Conservation (phyloP, 2,888 invertebrate genomes). For the Folsomia candida region DNA sequence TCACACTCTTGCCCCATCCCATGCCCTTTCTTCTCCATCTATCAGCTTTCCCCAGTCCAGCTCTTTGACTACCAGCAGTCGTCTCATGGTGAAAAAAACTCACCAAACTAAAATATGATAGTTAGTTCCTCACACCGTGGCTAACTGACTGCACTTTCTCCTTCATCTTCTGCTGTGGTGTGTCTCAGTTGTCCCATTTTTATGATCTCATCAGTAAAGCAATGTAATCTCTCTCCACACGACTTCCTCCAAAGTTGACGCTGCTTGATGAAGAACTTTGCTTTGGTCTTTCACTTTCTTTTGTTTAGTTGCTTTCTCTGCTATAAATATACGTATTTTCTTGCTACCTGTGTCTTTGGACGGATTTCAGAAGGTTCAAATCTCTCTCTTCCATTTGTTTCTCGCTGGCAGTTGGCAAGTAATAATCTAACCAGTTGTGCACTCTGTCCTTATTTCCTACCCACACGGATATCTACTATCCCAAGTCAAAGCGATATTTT, state of each 20-base stretch:
- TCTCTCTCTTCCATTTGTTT: not conserved
- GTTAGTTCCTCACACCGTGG: not conserved
- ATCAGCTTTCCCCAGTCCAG: not conserved
- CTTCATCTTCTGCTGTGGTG: not conserved
- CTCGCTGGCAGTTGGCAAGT: not conserved
- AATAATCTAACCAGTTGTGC: too few species aligned
- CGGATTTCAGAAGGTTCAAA: not conserved
- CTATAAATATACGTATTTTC: not conserved
- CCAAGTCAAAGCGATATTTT: too few species aligned
- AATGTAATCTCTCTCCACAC: not conserved
- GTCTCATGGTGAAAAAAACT: too few species aligned
- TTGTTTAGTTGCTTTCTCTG: not conserved
- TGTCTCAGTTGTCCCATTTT: not conserved
- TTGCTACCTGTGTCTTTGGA: not conserved
- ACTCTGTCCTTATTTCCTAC: too few species aligned
- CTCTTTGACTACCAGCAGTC: too few species aligned
- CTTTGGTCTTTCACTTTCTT: not conserved
- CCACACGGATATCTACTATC: too few species aligned
- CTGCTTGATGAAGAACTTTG: not conserved
- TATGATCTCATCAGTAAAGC: not conserved
- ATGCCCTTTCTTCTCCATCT: not conserved
- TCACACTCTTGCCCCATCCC: not conserved
- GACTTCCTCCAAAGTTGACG: too few species aligned
- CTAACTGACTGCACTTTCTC: not conserved
- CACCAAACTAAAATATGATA: too few species aligned